These are phyloP conservation scores for Onychostoma macrolepis DNA, from an alignment of 2,113 vertebrate genomes.

Conservation along the genomic window DNA sequence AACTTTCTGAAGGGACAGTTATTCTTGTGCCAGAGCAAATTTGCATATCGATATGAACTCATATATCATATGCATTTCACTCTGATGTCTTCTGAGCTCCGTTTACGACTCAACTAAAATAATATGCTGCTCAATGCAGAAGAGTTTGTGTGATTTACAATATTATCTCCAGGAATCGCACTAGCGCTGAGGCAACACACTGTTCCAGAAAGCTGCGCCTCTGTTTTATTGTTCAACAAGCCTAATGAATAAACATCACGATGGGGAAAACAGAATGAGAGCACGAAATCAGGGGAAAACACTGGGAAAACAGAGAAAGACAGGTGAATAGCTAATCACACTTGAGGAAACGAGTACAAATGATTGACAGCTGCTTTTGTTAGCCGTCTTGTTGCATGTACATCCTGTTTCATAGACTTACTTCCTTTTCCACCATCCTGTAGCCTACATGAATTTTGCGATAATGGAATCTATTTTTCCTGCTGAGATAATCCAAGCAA, in stretches of 20 bases:
- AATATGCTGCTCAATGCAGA: neutral
- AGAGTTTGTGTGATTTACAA: slow-evolving; percentile 28
- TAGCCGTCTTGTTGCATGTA: neutral
- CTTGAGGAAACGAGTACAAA: neutral
- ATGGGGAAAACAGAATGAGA: neutral
- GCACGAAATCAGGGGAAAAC: neutral
- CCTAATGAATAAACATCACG: slow-evolving; percentile 33
- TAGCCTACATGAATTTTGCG: neutral
- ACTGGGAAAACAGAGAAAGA: neutral
- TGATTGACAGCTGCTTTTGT: slow-evolving; percentile 20
- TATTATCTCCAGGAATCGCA: neutral
- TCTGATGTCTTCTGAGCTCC: neutral
- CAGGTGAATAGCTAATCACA: neutral
- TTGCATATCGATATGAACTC: neutral
- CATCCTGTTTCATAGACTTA: neutral
- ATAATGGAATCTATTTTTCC: slow-evolving; percentile 44
- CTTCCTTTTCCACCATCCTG: neutral
- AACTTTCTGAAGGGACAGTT: neutral
- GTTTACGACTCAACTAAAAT: neutral
- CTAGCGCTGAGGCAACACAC: neutral
- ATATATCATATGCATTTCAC: too few relatives aligned
- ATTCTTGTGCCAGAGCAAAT: neutral
- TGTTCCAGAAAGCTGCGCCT: neutral
- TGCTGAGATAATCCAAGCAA: slow-evolving; percentile 61
- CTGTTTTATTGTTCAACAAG: neutral